Conservation (phyloP, 2,113 vertebrate species). For the Notiomystis cincta region DNA sequence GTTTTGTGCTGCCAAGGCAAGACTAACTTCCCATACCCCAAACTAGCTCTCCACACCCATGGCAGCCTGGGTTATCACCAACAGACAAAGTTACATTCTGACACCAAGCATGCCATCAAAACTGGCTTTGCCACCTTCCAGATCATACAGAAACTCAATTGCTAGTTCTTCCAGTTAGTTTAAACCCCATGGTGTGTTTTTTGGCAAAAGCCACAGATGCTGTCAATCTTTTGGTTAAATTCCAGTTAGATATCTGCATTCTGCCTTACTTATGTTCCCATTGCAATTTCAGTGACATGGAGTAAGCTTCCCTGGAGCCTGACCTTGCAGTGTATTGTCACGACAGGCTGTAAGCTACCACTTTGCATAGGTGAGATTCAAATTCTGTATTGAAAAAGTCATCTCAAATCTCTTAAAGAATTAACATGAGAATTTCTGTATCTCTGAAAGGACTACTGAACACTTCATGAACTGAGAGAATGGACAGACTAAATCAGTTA, state of each 20-base stretch:
- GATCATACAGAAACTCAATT: background rate
- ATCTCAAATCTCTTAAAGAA: background rate
- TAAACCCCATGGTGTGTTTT: background rate
- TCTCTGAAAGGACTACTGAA: background rate
- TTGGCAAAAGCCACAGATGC: background rate
- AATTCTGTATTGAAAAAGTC: background rate
- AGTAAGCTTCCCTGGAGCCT: background rate
- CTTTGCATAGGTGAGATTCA: background rate
- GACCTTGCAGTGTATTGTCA: background rate
- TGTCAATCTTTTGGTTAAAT: conserved; percentile 27
- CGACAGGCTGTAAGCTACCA: background rate
- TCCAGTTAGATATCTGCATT: conserved; percentile 24
- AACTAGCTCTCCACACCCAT: background rate
- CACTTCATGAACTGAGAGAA: background rate
- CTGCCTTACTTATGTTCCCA: background rate
- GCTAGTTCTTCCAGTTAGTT: background rate
- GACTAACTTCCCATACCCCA: background rate
- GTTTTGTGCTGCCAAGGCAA: conserved; percentile 12
- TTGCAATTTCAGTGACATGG: background rate
- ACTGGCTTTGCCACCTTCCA: background rate
- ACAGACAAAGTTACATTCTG: background rate
- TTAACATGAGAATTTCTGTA: background rate
- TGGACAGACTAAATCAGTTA: background rate
- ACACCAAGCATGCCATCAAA: background rate
- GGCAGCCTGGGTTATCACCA: background rate